phyloP scores from a whole-genome alignment of 30 jellyfish, hydroid and myxozoan species.

The Hydractinia symbiolongicarpus region DNA sequence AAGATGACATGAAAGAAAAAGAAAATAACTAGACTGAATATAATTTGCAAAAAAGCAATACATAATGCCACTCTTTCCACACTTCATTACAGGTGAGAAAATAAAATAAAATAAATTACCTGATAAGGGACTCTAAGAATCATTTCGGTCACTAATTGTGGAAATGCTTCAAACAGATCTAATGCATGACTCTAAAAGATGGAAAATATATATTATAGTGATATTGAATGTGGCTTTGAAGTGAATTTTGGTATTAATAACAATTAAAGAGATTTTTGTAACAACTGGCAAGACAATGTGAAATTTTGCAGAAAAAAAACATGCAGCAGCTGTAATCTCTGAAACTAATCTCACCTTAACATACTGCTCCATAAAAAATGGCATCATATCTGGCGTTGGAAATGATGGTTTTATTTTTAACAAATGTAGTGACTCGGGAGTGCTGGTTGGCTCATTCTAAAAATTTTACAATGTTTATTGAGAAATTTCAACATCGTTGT shows the following conservation, averaged over 20 bases:
- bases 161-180: constrained; percentile 90
- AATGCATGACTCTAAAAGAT: constrained; percentile 82
- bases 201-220: neutral
- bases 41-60: no score
- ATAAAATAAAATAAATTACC: constrained; percentile 31
- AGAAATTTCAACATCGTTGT: no score
- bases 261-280: no score
- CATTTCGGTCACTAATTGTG: constrained; percentile 94
- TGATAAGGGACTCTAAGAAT: constrained; percentile 88
- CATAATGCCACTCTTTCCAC: no score
- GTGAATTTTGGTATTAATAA: no score
- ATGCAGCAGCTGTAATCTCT: no score
- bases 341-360: constrained; percentile 56
- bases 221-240: neutral
- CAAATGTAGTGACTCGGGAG: constrained; percentile 44
- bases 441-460: constrained; percentile 28
- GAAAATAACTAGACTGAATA: no score
- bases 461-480: no score
- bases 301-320: no score
- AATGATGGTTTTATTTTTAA: constrained; percentile 47
- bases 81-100: neutral
- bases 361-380: constrained; percentile 92
- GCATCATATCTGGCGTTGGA: constrained; percentile 85
- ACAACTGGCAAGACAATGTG: no score
- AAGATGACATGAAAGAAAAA: no score